phyloP scores from a whole-genome alignment of 2,113 vertebrate species.

The Empidonax traillii region DNA sequence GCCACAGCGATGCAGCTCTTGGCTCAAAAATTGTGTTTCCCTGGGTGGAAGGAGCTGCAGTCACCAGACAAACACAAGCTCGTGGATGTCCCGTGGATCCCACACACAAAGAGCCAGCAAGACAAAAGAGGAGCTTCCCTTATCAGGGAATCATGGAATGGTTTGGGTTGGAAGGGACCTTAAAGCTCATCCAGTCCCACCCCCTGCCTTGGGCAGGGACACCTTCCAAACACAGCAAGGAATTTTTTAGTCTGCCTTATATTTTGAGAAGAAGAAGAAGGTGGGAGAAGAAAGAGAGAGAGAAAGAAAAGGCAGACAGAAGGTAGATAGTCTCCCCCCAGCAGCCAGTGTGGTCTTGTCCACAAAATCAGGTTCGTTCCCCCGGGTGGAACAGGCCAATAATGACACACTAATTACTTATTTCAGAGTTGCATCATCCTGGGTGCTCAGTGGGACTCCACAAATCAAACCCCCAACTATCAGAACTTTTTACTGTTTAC shows the following conservation, averaged over 20 bases:
- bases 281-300: neutral
- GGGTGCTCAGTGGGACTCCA: neutral
- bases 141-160: neutral
- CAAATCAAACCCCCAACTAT: neutral
- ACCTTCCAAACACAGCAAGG: neutral
- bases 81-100: neutral
- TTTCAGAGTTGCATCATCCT: neutral
- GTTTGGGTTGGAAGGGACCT: neutral
- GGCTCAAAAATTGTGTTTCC: neutral
- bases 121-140: neutral
- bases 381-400: neutral
- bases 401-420: too few relatives aligned
- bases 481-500: accelerated
- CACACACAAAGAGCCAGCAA: neutral
- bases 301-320: neutral
- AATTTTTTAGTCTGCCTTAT: neutral
- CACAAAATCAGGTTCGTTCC: too few relatives aligned
- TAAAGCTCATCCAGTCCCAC: neutral
- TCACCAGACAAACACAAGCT: neutral
- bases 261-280: neutral
- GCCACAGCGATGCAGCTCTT: accelerated
- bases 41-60: neutral
- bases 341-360: neutral
- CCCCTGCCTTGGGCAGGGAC: neutral
- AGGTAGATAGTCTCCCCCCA: neutral